Base-by-base conservation (phyloP, 35 echinoderm and acorn worm genomes). In the Apostichopus parvimensis region DNA sequence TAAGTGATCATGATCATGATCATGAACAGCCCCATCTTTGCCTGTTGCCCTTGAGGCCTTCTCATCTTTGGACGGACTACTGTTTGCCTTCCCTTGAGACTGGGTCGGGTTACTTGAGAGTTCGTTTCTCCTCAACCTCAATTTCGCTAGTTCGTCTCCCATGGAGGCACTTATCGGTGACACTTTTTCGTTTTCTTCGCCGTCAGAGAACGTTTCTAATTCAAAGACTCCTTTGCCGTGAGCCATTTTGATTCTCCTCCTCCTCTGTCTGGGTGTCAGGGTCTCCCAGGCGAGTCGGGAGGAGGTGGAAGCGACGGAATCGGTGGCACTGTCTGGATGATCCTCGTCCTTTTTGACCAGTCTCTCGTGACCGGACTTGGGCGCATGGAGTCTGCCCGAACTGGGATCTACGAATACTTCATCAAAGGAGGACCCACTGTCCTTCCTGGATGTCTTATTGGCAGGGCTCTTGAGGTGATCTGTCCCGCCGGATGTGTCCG, bases 221-320 rank as follows among this genome's bases (percentile, higher is more conserved):
- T 90, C 88, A n/a, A 77, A 57, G 62, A 78, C 68, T 18, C 66
- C 66, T 34, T 78, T 90, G 7, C 73, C 88, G 34, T 90, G 88
- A 24, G 92, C 92, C 95, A 98, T 93, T 81, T 92, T 95, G 64
- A 95, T 94, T 70, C 96, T 88, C 34, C 94, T 84, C 72, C 92
- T 88, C 56, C 94, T 86, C 87, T 98, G 96, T 14, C 96, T 65
- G 21, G 96, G 96, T 3, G 96, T 98, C 57, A 98, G 87, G 18
- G 88, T 59, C 73, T 98, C 96, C 96, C 96, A 98, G 0, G 96
- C 96, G 5, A 98, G 94, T 26, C 96, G 85, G 60, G 96, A 95
- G 14, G 91, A 92, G 4, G 88, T 78, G 71, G 92, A 80, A 73
- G 89, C 71, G 55, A 78, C 78, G 9, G 88, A 91, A 72, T 76